Evolutionary conservation across 2,113 vertebrate species (phyloP).

Genomic region (Syngnathus typhle): DNA sequence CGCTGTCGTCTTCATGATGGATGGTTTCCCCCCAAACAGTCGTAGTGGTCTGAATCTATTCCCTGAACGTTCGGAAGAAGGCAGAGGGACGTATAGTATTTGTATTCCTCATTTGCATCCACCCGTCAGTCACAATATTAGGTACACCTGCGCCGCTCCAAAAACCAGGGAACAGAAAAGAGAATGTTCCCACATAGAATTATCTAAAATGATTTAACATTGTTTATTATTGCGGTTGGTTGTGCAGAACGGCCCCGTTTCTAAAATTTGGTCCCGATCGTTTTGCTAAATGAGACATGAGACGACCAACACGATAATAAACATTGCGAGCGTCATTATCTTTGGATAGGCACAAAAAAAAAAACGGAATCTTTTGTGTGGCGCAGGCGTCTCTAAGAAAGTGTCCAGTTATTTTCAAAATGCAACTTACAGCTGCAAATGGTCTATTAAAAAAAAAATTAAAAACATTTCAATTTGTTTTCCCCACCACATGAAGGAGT

Average conservation of each 20-base stretch:
- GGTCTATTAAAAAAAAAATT: constrained; percentile 28
- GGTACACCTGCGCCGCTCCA: background rate
- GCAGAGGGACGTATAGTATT: constrained; percentile 55
- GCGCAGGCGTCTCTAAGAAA: background rate
- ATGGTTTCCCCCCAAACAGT: constrained; percentile 49
- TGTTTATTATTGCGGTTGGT: background rate
- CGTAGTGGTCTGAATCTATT: constrained; percentile 74
- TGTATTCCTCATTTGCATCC: constrained; percentile 4
- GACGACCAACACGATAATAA: too few species aligned
- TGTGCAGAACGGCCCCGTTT: background rate
- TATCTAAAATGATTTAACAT: background rate
- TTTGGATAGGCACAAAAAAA: background rate
- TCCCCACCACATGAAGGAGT: constrained; percentile 51
- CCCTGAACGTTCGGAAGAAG: constrained; percentile 70
- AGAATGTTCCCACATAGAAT: background rate
- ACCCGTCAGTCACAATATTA: background rate
- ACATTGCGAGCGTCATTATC: background rate
- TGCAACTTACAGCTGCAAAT: constrained; percentile 50
- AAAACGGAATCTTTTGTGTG: background rate
- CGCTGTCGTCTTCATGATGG: constrained; percentile 37
- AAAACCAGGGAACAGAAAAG: background rate
- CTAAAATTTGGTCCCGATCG: background rate
- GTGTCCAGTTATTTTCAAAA: background rate
- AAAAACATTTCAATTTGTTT: constrained; percentile 27
- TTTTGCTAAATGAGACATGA: too few species aligned